phyloP scores from a whole-genome alignment of 2,797 vertebrate species.

The Atherinosoma microstoma region DNA sequence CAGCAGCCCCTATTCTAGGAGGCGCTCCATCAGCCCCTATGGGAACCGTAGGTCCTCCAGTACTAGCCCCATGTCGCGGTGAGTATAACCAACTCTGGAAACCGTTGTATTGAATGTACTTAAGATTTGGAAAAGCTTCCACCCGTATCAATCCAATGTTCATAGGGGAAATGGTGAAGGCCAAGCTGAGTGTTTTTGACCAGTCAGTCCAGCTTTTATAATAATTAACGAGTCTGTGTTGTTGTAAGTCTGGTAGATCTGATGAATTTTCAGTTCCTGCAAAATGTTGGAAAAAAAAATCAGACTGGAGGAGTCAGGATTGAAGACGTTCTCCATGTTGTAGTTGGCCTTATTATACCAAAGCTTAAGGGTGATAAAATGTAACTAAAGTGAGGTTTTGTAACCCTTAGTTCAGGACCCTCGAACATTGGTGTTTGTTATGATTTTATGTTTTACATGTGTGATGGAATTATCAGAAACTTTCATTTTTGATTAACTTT shows the following conservation, averaged over 20 bases:
- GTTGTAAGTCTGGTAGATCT: background rate
- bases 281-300: background rate
- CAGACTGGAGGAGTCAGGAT: background rate
- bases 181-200: background rate
- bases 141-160: background rate
- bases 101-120: background rate
- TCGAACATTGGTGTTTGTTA: too few relatives aligned
- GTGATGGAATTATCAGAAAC: too few relatives aligned
- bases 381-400: too few relatives aligned
- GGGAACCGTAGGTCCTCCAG: conserved; percentile 91
- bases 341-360: background rate
- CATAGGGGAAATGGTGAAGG: background rate
- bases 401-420: too few relatives aligned
- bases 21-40: conserved; percentile 93
- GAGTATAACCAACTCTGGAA: conserved; percentile 52
- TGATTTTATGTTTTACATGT: too few relatives aligned
- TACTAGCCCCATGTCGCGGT: conserved; percentile 94
- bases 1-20: conserved; percentile 90
- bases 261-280: background rate
- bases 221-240: background rate
- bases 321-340: background rate
- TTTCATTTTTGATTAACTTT: too few relatives aligned
- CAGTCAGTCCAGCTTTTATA: background rate
- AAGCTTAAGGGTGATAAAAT: too few relatives aligned
- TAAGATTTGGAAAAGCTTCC: background rate